Evolutionary conservation across 2,797 vertebrate species (phyloP).

Genomic region (Galago senegalensis): DNA sequence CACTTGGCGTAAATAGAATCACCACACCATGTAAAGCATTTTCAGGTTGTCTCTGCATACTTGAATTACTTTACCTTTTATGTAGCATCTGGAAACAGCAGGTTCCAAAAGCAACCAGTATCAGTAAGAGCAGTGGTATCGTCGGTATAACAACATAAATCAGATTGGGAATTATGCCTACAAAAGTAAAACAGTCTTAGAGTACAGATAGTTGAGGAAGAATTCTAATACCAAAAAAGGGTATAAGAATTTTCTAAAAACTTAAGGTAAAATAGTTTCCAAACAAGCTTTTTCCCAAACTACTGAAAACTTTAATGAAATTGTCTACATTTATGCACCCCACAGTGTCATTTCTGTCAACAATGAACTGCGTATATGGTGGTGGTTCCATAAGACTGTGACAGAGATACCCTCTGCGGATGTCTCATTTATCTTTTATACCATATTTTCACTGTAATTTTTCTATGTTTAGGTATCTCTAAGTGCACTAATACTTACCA

Average conservation of each 20-base stretch:
- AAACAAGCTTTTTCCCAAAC: background rate
- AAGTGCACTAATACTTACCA: background rate
- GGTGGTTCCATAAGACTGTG: background rate
- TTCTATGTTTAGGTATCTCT: background rate
- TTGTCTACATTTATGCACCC: background rate
- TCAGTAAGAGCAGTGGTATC: constrained; percentile 96
- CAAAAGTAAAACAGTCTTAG: constrained; percentile 71
- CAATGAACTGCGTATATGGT: background rate
- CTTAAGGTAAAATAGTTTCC: constrained; percentile 5
- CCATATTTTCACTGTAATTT: background rate
- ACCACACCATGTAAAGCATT: background rate
- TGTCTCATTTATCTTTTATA: background rate
- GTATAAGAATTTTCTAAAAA: background rate
- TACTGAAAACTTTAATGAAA: constrained; percentile 4
- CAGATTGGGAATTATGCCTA: constrained; percentile 95
- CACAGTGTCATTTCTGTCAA: background rate
- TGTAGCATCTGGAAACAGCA: constrained; percentile 97
- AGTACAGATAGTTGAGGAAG: background rate
- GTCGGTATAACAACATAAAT: constrained; percentile 97
- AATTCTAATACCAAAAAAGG: background rate
- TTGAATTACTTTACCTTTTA: constrained; percentile 91
- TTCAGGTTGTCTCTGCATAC: background rate
- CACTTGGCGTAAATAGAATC: background rate
- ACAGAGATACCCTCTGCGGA: background rate
- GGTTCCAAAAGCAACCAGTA: constrained; percentile 96